Conservation (phyloP, 2,888 invertebrate genomes). For the Acrobasis repandana region DNA sequence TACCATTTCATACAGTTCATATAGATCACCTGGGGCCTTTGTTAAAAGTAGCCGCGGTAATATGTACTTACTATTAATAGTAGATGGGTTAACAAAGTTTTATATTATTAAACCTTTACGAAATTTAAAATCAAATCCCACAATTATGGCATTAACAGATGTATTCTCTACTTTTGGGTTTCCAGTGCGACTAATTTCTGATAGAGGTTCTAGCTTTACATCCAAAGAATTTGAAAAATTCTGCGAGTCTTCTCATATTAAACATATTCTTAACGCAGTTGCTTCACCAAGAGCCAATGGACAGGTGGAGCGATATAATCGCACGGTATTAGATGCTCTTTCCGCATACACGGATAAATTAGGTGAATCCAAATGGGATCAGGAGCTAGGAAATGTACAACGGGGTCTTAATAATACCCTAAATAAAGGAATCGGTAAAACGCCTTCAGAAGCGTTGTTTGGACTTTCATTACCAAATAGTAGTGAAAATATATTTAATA, state of each 20-base stretch:
- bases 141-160: slow-evolving; percentile 28
- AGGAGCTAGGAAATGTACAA: slow-evolving; percentile 26
- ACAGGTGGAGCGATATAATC: slow-evolving; percentile 31
- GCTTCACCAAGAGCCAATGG: slow-evolving; percentile 30
- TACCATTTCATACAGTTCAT: slow-evolving; percentile 34
- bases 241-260: slow-evolving; percentile 5
- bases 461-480: slow-evolving; percentile 21
- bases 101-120: slow-evolving; percentile 34
- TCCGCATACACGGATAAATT: slow-evolving; percentile 24
- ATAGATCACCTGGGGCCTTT: slow-evolving; percentile 36
- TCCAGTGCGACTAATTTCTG: slow-evolving; percentile 28
- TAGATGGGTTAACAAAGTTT: slow-evolving; percentile 40
- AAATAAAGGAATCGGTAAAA: slow-evolving; percentile 26
- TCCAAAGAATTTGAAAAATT: slow-evolving; percentile 22
- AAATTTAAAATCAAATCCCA: slow-evolving; percentile 29
- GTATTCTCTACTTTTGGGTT: slow-evolving; percentile 30
- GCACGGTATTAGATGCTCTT: slow-evolving; percentile 25
- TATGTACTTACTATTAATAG: slow-evolving; percentile 10
- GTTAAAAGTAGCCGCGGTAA: slow-evolving; percentile 29
- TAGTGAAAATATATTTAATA: slow-evolving; percentile 25
- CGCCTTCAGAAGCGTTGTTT: slow-evolving; percentile 28
- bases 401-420: slow-evolving; percentile 32
- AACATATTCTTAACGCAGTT: slow-evolving; percentile 31
- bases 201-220: slow-evolving; percentile 28
- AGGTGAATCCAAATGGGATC: slow-evolving; percentile 30